Base-by-base conservation (phyloP, 2,797 vertebrate species). In the Bufotes viridis region DNA sequence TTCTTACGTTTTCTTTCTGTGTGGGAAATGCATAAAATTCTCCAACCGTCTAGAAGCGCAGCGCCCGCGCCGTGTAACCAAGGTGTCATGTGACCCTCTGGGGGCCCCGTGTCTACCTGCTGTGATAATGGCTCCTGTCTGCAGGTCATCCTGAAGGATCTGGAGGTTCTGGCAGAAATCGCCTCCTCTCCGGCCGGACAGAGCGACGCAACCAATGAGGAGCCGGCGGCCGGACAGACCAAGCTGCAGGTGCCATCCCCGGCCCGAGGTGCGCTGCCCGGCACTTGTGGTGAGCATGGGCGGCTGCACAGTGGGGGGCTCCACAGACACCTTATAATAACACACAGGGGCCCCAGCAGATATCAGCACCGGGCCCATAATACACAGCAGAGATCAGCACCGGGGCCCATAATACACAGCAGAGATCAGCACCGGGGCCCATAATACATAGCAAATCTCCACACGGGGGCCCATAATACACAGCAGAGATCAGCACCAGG, bases 151-250 rank as follows among this genome's bases (percentile, higher is more conserved):
- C 94, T 99, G 89, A 99, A 99, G 94, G 98, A 99, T 90, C 94
- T 99, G 91, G 98, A 99, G 79, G 96, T 99, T 86, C 89, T 99
- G 63, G 98, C 98, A 0, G 98, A 99, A 94, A 99, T 99, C 0
- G 98, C 98, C 0, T 99, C 98, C 13, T 99, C 98, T 49, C 98
- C 98, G 0, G 98, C 98, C 0, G 98, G 98, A 82, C 98, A 99
- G 90, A 96, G 96, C 0, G 97, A 98, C 84, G 93, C 92, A 87
- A 90, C 93, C 22, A 94, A 94, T 0, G 96, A 98, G 1, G 96
- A 96, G 18, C 51, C 12, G 0, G 92, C 63, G 5, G 63, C 89
- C 0, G 84, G 91, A 89, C 96, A 96, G 0, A 93, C 95, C 20
- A 97, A 95, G 87, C 96, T 98, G 49, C 96, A 95, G 29, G 94